Conservation (phyloP, 2,888 invertebrate genomes). For the Tromatobia lineatoria region DNA sequence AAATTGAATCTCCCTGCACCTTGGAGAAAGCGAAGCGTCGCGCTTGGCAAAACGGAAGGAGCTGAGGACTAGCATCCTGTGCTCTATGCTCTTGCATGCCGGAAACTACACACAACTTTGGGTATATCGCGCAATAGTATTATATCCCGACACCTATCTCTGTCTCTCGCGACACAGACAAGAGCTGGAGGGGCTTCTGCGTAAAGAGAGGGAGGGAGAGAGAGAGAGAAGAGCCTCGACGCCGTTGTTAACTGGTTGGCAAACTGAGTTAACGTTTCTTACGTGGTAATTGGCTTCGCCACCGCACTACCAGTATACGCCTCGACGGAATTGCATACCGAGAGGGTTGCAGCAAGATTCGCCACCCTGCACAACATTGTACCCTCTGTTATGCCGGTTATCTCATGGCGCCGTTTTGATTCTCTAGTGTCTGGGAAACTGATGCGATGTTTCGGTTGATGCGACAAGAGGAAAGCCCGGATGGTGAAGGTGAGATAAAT, state of each 20-base stretch:
- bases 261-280: conserved; percentile 83
- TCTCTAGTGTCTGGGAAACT: conserved; percentile 47
- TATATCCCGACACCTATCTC: conserved; percentile 37
- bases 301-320: conserved; percentile 72
- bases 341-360: conserved; percentile 61
- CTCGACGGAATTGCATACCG: conserved; percentile 74
- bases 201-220: conserved; percentile 3
- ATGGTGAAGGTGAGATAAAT: conserved; percentile 40
- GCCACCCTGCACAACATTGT: conserved; percentile 64
- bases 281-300: conserved; percentile 74
- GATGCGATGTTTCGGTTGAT: conserved; percentile 31
- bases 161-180: conserved; percentile 44
- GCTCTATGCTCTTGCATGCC: conserved; percentile 23
- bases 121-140: conserved; percentile 35
- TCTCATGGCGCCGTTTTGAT: conserved; percentile 61
- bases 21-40: conserved; percentile 28
- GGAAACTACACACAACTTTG: conserved; percentile 61
- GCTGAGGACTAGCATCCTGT: conserved; percentile 35
- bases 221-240: conserved; percentile 46
- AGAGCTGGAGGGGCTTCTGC: conserved; percentile 5
- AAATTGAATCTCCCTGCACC: conserved; percentile 20
- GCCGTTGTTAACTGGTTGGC: conserved; percentile 80
- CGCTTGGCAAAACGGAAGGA: conserved; percentile 37
- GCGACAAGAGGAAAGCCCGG: conserved; percentile 8
- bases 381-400: conserved; percentile 67